phyloP scores from a whole-genome alignment of 2,888 invertebrate genomes.

The Dolomedes plantarius region DNA sequence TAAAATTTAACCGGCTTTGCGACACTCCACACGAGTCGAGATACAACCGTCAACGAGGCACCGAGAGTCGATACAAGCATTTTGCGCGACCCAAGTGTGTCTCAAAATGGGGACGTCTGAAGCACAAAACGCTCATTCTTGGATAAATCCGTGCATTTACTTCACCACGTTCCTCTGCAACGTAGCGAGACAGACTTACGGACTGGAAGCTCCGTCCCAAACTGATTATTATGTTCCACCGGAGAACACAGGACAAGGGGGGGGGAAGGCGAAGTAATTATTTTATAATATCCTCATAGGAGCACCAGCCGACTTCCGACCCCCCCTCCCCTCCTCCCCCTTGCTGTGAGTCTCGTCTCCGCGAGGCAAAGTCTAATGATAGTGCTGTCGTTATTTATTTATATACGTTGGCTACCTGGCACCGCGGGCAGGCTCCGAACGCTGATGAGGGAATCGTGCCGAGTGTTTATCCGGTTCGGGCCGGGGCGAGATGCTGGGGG shows the following conservation, averaged over 20 bases:
- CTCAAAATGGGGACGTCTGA: no score
- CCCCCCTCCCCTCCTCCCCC: background rate
- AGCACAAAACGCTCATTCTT: no score
- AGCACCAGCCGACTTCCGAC: background rate
- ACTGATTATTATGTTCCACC: slow-evolving; percentile 47
- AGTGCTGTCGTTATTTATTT: slow-evolving; percentile 62
- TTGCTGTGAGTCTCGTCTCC: slow-evolving; percentile 3
- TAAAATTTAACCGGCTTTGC: no score
- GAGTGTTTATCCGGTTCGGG: background rate
- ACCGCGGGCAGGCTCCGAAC: background rate
- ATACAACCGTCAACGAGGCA: no score
- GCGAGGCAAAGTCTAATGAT: slow-evolving; percentile 41
- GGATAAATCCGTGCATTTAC: background rate
- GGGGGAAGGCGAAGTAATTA: slow-evolving; percentile 45
- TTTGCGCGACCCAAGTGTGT: no score
- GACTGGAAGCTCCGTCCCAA: background rate
- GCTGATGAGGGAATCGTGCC: slow-evolving; percentile 5
- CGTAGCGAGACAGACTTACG: background rate
- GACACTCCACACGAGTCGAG: no score
- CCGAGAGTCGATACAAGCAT: no score
- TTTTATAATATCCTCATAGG: slow-evolving; percentile 52
- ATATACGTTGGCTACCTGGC: slow-evolving; percentile 52
- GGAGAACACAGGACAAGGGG: background rate
- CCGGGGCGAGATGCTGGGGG: no score
- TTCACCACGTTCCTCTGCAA: background rate